Base-by-base conservation (phyloP, 2,797 vertebrate genomes). In the Leptodactylus fallax region DNA sequence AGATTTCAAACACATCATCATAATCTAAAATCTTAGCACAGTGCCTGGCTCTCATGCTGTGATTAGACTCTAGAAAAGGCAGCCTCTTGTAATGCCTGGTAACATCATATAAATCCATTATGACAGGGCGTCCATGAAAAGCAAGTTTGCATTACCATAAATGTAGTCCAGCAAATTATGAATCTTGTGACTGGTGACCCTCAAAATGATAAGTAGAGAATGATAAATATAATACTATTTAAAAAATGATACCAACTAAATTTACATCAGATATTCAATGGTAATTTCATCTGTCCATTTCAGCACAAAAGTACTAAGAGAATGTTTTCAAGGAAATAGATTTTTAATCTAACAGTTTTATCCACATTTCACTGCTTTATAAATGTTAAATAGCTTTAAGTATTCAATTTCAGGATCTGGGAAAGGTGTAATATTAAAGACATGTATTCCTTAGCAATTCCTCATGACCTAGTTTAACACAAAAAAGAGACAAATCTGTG, bases 331-430 rank as follows among this genome's bases (percentile, higher is more conserved):
- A 27, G 45, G 72, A 77, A 85, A 77, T 47, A 78, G 9, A 61
- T 63, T 69, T 83, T 60, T 74, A 65, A 69, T 86, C 23, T 71
- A 67, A 72, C 51, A 81, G 17, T 55, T 67, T 85, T 78, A 86
- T 79, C 61, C 36, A n/a, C 76, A 79, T 79, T 79, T 86, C 63
- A 69, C 76, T 79, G 55, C 77, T 86, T 67, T 79, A 55, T 86
- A 86, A 69, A 86, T 86, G 76, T 79, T 69, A 86, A 77, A 79
- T 67, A 86, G 85, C 55, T 86, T 79, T 77, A 85, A 78, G 76
- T 58, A 79, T 86, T 86, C 76, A 79, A 78, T 85, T 79, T 79
- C 74, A 47, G 60, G 17, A 77, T 60, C 63, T 80, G 63, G 56
- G 53, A 53, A 86, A 86, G 78, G 85, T 79, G 63, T 86, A 86